These are phyloP conservation scores for Blomia tropicalis DNA, from an alignment of 2,888 invertebrate genomes.

Conservation along the genomic window DNA sequence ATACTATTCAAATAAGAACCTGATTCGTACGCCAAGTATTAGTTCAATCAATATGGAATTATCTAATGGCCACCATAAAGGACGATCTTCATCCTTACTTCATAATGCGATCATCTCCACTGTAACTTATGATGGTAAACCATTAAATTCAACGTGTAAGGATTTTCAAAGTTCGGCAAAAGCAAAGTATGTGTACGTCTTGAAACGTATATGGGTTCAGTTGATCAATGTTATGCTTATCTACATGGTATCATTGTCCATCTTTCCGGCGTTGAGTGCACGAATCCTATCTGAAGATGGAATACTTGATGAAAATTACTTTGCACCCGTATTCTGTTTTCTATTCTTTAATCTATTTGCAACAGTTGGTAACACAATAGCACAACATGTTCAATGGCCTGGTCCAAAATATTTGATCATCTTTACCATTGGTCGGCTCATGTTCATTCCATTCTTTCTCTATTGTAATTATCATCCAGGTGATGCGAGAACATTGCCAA, in stretches of 20 bases:
- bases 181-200: not conserved
- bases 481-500: slow-evolving; percentile 37
- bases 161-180: not conserved
- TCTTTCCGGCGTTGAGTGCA: slow-evolving; percentile 73
- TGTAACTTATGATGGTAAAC: not conserved
- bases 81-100: not conserved
- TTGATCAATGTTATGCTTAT: slow-evolving; percentile 74
- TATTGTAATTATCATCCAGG: slow-evolving; percentile 68
- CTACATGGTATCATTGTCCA: slow-evolving; percentile 71
- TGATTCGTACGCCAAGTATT: not conserved
- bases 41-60: not conserved
- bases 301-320: slow-evolving; percentile 43
- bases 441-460: slow-evolving; percentile 74
- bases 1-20: not conserved
- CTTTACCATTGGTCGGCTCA: slow-evolving; percentile 50
- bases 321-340: slow-evolving; percentile 61
- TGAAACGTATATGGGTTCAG: slow-evolving; percentile 43
- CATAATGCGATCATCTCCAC: not conserved
- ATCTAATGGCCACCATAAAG: not conserved
- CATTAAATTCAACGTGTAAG: not conserved
- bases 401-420: slow-evolving; percentile 49
- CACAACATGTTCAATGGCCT: not conserved
- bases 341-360: slow-evolving; percentile 81
- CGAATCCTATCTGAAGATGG: slow-evolving; percentile 43
- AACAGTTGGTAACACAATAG: slow-evolving; percentile 57